Conservation (phyloP, 1,140 invertebrate species). For the Diabrotica virgifera region DNA sequence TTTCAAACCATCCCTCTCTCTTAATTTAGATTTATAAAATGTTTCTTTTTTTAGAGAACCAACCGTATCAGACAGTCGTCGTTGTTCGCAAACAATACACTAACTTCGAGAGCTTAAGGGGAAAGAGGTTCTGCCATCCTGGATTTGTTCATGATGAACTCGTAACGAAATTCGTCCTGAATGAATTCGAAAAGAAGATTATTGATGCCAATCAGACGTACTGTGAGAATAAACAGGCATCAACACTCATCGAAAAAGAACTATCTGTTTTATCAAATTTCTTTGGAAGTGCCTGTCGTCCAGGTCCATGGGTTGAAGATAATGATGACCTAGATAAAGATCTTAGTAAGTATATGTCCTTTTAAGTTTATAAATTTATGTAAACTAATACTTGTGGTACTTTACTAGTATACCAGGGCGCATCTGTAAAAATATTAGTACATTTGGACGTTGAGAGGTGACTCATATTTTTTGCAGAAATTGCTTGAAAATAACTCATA, state of each 20-base stretch:
- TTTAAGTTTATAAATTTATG: not conserved
- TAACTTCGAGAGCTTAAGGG: conserved; percentile 49
- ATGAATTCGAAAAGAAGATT: conserved; percentile 56
- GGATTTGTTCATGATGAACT: conserved; percentile 55
- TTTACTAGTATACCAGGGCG: no score
- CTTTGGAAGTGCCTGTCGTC: conserved; percentile 62
- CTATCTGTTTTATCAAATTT: conserved; percentile 53
- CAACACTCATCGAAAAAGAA: conserved; percentile 56
- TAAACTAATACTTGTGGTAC: no score
- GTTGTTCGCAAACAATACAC: conserved; percentile 49
- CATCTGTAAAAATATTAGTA: no score
- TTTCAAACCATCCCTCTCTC: no score
- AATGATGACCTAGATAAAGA: conserved; percentile 52
- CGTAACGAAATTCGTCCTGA: conserved; percentile 58
- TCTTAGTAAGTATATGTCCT: conserved; percentile 55
- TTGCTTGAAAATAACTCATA: no score
- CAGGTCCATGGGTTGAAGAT: conserved; percentile 60
- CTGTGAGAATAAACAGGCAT: conserved; percentile 23
- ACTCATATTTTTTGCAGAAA: no score
- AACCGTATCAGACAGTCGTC: conserved; percentile 57
- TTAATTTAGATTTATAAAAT: not conserved
- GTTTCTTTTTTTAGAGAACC: conserved; percentile 48
- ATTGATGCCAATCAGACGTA: conserved; percentile 32
- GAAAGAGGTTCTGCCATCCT: conserved; percentile 61
- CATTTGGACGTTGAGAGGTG: no score